These are phyloP conservation scores for Plagodis dolabraria DNA, from an alignment of 2,888 invertebrate genomes.

Conservation along the genomic window DNA sequence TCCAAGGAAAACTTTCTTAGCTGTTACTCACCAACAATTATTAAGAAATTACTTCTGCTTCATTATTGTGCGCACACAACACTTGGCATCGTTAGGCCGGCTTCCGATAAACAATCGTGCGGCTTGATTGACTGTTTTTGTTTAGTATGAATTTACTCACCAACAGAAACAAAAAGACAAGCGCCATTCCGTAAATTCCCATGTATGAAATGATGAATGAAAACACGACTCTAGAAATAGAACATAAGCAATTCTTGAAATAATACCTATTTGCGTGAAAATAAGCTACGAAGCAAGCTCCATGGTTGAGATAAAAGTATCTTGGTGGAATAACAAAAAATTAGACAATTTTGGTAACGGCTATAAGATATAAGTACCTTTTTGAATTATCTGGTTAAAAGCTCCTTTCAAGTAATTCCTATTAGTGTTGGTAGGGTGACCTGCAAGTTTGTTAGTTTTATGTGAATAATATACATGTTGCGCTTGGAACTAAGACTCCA, in stretches of 20 bases:
- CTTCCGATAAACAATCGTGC: slow-evolving; percentile 57
- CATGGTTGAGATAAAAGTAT: slow-evolving; percentile 4
- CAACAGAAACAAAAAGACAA: slow-evolving; percentile 11
- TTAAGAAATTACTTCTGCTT: slow-evolving; percentile 75
- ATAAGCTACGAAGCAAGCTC: slow-evolving; percentile 6
- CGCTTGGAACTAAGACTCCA: slow-evolving; percentile 43
- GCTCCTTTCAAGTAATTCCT: too few species aligned
- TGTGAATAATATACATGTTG: slow-evolving; percentile 37
- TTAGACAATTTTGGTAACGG: slow-evolving; percentile 1
- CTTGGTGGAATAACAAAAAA: slow-evolving; percentile 22
- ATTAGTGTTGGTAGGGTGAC: too few species aligned
- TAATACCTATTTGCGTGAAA: too few species aligned
- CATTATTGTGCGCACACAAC: slow-evolving; percentile 64
- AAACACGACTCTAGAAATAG: slow-evolving; percentile 16
- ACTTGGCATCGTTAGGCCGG: slow-evolving; percentile 54
- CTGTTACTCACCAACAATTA: slow-evolving; percentile 76
- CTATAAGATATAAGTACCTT: too few species aligned
- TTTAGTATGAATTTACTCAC: slow-evolving; percentile 40
- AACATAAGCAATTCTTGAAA: too few species aligned
- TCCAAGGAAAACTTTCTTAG: slow-evolving; percentile 71
- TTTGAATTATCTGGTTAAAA: too few species aligned
- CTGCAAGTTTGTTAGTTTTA: not conserved
- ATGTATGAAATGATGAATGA: slow-evolving; percentile 15
- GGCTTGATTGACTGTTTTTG: slow-evolving; percentile 59
- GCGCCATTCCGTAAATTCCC: slow-evolving; percentile 9